Conservation (phyloP, 2,888 invertebrate genomes). For the Rhagophthalmus giganteus region DNA sequence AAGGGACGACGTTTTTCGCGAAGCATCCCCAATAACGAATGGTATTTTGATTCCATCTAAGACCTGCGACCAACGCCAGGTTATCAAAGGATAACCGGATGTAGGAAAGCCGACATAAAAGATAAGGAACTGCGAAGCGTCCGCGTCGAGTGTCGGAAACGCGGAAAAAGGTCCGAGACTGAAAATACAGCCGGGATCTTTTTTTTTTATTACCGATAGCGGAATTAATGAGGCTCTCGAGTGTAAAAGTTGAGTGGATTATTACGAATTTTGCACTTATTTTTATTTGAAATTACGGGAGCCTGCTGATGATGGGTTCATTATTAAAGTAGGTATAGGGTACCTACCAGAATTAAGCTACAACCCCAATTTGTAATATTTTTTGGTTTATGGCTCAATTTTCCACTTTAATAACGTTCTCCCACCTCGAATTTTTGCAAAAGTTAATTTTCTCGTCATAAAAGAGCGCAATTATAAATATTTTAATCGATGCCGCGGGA, state of each 20-base stretch:
- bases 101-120: background rate
- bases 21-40: constrained; percentile 8
- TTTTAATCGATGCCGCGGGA: too few relatives aligned
- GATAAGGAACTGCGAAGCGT: background rate
- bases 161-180: constrained; percentile 1
- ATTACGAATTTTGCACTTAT: background rate
- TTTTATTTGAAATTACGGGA: background rate
- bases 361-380: too few relatives aligned
- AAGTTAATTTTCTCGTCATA: too few relatives aligned
- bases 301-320: too few relatives aligned
- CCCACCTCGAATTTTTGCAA: too few relatives aligned
- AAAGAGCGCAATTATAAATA: too few relatives aligned
- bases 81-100: constrained; percentile 10
- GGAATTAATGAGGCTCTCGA: constrained; percentile 3
- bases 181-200: constrained; percentile 2
- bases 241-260: constrained; percentile 2
- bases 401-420: too few relatives aligned
- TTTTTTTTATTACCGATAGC: constrained; percentile 1
- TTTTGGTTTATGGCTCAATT: too few relatives aligned
- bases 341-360: too few relatives aligned
- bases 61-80: background rate
- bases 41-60: constrained; percentile 18
- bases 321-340: too few relatives aligned
- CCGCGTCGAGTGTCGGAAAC: constrained; percentile 1
- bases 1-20: constrained; percentile 4